Conservation (phyloP, 2,113 vertebrate genomes). For the Colius striatus region DNA sequence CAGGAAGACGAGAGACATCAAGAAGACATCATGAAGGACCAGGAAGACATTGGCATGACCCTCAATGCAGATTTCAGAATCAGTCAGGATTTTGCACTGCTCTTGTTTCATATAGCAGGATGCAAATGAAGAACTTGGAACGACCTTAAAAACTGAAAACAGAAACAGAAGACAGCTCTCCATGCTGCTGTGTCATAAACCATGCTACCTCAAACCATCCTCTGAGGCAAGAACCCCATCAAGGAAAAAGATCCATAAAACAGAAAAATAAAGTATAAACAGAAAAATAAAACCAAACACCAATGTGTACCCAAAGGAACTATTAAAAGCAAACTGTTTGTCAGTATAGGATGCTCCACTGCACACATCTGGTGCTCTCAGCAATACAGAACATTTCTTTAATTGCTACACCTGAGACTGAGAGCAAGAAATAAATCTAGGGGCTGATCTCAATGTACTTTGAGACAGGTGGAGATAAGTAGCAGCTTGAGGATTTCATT, state of each 20-base stretch:
- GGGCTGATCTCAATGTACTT: not conserved
- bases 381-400: constrained; percentile 60
- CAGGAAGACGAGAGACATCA: not conserved
- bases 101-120: not conserved
- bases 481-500: constrained; percentile 21
- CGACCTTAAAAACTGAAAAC: not conserved
- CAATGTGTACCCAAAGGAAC: constrained; percentile 30
- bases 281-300: constrained; percentile 49
- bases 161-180: not conserved
- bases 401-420: constrained; percentile 68
- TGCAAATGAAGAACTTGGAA: not conserved
- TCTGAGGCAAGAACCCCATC: not conserved
- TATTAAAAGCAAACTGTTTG: constrained; percentile 61
- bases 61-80: not conserved
- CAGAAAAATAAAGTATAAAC: constrained; percentile 53
- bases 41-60: not conserved
- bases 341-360: constrained; percentile 44
- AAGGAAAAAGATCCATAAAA: constrained; percentile 44
- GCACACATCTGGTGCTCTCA: constrained; percentile 60
- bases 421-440: constrained; percentile 43
- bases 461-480: constrained; percentile 11
- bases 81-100: not conserved
- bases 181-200: not conserved
- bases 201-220: not conserved
- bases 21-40: not conserved